Evolutionary conservation across 2,888 invertebrate species (phyloP).

Genomic region (Hypomecis punctinalis): DNA sequence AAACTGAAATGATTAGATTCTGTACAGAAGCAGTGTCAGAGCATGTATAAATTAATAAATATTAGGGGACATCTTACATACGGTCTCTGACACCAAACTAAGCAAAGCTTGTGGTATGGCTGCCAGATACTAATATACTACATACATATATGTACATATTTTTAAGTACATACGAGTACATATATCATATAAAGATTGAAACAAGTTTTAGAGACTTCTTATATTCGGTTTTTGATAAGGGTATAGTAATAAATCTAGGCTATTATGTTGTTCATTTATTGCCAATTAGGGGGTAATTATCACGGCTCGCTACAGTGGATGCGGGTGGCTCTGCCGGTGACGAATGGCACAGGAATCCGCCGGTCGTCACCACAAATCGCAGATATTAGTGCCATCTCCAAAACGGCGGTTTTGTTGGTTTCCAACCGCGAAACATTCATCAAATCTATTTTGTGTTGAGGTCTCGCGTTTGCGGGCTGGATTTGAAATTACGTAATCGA

Average conservation of each 20-base stretch:
- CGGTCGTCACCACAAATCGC: constrained; percentile 21
- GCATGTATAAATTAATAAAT: too few relatives aligned
- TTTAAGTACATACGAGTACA: too few relatives aligned
- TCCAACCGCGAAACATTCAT: constrained; percentile 17
- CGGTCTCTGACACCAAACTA: too few relatives aligned
- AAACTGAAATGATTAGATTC: too few relatives aligned
- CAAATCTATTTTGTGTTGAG: constrained; percentile 17
- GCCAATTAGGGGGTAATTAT: constrained; percentile 25
- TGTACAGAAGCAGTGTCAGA: too few relatives aligned
- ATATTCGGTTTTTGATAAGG: neutral
- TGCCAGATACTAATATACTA: too few relatives aligned
- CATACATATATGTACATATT: too few relatives aligned
- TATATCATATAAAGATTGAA: too few relatives aligned
- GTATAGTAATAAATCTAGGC: constrained; percentile 5
- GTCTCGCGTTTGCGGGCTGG: constrained; percentile 4
- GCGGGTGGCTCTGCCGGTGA: constrained; percentile 17
- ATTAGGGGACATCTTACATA: too few relatives aligned
- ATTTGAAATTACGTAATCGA: constrained; percentile 11
- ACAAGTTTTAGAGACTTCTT: too few relatives aligned
- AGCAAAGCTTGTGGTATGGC: too few relatives aligned
- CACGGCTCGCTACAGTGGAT: constrained; percentile 7
- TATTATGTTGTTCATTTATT: constrained; percentile 12
- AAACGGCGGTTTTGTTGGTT: constrained; percentile 20
- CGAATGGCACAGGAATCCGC: constrained; percentile 12
- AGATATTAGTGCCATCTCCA: constrained; percentile 23